These are phyloP conservation scores for Sesia bembeciformis DNA, from an alignment of 2,888 invertebrate species.

Conservation along the genomic window DNA sequence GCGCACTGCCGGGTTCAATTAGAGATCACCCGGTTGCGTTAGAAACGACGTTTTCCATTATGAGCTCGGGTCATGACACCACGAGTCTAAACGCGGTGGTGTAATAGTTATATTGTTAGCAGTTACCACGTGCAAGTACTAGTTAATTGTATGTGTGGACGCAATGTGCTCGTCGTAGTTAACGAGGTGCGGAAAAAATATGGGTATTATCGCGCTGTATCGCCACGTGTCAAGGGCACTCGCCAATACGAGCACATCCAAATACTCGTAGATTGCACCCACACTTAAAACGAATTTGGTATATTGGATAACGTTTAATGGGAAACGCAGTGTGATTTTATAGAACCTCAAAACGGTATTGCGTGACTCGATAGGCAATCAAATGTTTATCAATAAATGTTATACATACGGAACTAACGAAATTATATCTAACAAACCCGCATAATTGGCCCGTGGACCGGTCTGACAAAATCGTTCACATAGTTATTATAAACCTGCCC, in stretches of 20 bases:
- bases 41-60: constrained; percentile 39
- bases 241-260: neutral
- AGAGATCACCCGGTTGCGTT: constrained; percentile 48
- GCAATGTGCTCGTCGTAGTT: constrained; percentile 6
- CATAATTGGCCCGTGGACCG: neutral
- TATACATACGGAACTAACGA: neutral
- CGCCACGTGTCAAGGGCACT: neutral
- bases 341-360: neutral
- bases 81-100: constrained; percentile 42
- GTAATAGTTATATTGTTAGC: constrained; percentile 38
- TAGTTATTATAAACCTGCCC: neutral
- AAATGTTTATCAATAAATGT: neutral
- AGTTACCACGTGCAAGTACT: constrained; percentile 42
- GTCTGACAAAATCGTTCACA: neutral
- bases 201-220: constrained; percentile 33
- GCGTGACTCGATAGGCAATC: neutral
- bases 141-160: constrained; percentile 33
- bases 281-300: neutral
- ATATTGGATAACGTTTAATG: neutral
- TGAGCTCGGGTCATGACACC: constrained; percentile 47
- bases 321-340: neutral
- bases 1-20: constrained; percentile 49
- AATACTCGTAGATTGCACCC: neutral
- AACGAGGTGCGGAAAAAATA: constrained; percentile 26
- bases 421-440: neutral